A percentile compares a stretch with the other conserved stretches of the same genome.
Evolutionary conservation across 2,113 vertebrate genomes (phyloP).

Genomic region (Sterna hirundo): DNA sequence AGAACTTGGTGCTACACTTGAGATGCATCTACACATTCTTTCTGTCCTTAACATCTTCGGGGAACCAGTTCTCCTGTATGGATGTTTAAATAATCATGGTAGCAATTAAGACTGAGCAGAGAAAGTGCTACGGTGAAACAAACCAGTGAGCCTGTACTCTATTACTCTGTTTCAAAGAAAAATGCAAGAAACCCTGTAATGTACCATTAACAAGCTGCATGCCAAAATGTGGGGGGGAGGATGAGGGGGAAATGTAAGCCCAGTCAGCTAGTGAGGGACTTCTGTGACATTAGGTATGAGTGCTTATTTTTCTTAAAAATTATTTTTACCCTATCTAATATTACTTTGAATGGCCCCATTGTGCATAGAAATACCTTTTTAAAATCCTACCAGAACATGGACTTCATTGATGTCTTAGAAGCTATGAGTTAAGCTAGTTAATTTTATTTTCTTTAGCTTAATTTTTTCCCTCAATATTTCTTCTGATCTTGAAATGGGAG

Average conservation of each 20-base stretch:
- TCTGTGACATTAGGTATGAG: neutral
- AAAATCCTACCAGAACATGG: neutral
- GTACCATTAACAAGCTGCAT: neutral
- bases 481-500: neutral
- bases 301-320: neutral
- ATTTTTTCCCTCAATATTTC: neutral
- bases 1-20: neutral
- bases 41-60: neutral
- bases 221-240: neutral
- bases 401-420: neutral
- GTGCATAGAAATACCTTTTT: neutral
- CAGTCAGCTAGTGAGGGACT: neutral
- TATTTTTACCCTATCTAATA: neutral
- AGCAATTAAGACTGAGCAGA: conserved; percentile 3
- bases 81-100: conserved; percentile 39
- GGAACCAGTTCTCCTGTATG: neutral
- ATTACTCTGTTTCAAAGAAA: neutral
- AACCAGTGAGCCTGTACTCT: neutral
- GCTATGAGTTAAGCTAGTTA: neutral
- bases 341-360: neutral
- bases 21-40: neutral
- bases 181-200: neutral
- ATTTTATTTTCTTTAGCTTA: neutral
- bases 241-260: neutral
- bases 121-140: conserved; percentile 6